Evolutionary conservation across 2,888 invertebrate genomes (phyloP).

Genomic region (Junonia oenone): DNA sequence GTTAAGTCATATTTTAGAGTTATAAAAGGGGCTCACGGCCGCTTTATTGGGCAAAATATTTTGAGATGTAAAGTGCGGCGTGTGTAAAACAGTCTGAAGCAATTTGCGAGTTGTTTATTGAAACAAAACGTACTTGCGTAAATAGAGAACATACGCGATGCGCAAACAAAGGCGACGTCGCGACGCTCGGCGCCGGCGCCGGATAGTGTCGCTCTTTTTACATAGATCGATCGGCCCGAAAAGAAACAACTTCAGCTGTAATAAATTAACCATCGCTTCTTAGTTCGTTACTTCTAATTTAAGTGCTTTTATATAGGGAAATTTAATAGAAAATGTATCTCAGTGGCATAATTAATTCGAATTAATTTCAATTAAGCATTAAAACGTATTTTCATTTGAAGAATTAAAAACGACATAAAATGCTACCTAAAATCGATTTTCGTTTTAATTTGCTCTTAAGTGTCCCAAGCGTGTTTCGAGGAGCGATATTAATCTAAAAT

Average conservation of each 20-base stretch:
- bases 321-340: conserved; percentile 5
- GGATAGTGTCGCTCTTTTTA: conserved; percentile 26
- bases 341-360: conserved; percentile 3
- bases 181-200: conserved; percentile 45
- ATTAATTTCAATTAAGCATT: neutral
- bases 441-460: neutral
- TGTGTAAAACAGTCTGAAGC: conserved; percentile 27
- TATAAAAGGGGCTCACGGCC: conserved; percentile 1
- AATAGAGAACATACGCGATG: conserved; percentile 65
- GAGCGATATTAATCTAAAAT: conserved; percentile 1
- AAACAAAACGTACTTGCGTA: conserved; percentile 62
- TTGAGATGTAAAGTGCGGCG: conserved; percentile 12
- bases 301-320: neutral
- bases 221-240: conserved; percentile 19
- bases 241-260: conserved; percentile 19
- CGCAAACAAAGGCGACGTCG: conserved; percentile 63
- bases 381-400: neutral
- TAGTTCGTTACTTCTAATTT: conserved; percentile 1
- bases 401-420: neutral
- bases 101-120: conserved; percentile 53
- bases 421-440: neutral
- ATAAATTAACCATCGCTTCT: too few species aligned
- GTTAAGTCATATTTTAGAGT: neutral
- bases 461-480: neutral
- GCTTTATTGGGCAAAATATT: conserved; percentile 19